phyloP scores from a whole-genome alignment of 1,140 invertebrate genomes.

The Antheraea pernyi region DNA sequence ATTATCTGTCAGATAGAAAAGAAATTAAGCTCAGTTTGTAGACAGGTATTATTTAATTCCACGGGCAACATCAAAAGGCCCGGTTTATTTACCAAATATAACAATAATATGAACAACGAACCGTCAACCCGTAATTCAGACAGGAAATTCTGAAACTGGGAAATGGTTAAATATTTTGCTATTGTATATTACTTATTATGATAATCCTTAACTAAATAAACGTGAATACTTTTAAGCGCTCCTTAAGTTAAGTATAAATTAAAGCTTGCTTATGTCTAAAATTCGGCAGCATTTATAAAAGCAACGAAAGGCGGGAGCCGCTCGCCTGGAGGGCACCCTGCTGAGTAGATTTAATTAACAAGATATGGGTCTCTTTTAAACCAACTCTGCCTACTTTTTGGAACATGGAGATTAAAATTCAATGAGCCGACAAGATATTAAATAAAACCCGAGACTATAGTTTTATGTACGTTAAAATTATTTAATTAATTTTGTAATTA shows the following conservation, averaged over 20 bases:
- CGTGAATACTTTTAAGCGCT: constrained; percentile 45
- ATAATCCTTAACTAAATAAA: constrained; percentile 43
- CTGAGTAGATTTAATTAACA: constrained; percentile 76
- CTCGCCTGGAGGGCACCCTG: constrained; percentile 57
- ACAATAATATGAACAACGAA: constrained; percentile 14
- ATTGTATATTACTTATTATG: constrained; percentile 21
- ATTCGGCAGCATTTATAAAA: constrained; percentile 64
- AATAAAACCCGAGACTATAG: constrained; percentile 37
- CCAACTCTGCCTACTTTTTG: constrained; percentile 64
- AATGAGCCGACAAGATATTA: constrained; percentile 53
- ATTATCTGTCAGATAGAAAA: constrained; percentile 5
- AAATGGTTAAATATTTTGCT: constrained; percentile 17
- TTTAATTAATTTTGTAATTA: constrained; percentile 33
- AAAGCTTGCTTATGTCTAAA: constrained; percentile 62
- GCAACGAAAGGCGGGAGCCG: constrained; percentile 47
- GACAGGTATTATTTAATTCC: constrained; percentile 21
- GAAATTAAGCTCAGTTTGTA: constrained; percentile 15
- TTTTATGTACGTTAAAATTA: constrained; percentile 30
- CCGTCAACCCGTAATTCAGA: constrained; percentile 12
- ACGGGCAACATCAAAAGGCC: constrained; percentile 9
- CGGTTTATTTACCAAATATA: constrained; percentile 10
- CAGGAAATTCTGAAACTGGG: constrained; percentile 17
- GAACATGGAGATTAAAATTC: constrained; percentile 62
- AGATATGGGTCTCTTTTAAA: constrained; percentile 75
- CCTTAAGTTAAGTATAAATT: constrained; percentile 68